Evolutionary conservation across 2,113 vertebrate species (phyloP), one percentile per base, ranked within the genome.

Genomic region (Choloepus hoffmanni): DNA sequence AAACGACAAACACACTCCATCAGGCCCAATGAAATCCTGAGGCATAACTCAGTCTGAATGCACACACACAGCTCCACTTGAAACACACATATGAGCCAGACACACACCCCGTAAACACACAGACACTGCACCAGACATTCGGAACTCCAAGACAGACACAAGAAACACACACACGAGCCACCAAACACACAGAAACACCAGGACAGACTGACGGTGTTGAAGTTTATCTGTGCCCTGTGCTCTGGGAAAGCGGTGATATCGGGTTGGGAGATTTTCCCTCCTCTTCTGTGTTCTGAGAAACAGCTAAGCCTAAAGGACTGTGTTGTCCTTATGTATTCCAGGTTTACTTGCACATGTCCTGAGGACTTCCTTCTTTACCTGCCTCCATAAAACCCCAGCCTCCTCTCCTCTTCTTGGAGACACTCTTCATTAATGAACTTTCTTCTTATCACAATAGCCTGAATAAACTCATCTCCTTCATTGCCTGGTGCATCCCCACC

Each of bases 121-220:
- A 50, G 48, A 33, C 50, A 5, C 2, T 2, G 53, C 40, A 10
- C 30, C 68, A 55, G 72, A 11, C 30, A 23, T 30, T 3, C 23
- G 43, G 43, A 45, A 45, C 43, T 45, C 43, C 43, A 45, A 33
- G 89, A 63, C 67, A n/a, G n/a, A 19, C 40, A 8, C 19, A 10
- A 10, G 82, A 78, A 77, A 45, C 67, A 19, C 19, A 60, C 50
- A 45, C 3, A 19, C 1, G 23, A 36, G 30, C n/a, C 33, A 40
- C 30, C 36, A 48, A 40, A 16, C 16, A 24, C 43, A 7, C 63
- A 50, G 48, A 33, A 40, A 18, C 12, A 33, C 50, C 5, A 14
- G 24, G 78, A 19, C 3, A 0, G 67, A 33, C 30, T 0, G 14
- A 4, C 0, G 0, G 18, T 28, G 5, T 2, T 21, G 43, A 77